Conservation (phyloP, 2,113 vertebrate species). For the Aegypius monachus region DNA sequence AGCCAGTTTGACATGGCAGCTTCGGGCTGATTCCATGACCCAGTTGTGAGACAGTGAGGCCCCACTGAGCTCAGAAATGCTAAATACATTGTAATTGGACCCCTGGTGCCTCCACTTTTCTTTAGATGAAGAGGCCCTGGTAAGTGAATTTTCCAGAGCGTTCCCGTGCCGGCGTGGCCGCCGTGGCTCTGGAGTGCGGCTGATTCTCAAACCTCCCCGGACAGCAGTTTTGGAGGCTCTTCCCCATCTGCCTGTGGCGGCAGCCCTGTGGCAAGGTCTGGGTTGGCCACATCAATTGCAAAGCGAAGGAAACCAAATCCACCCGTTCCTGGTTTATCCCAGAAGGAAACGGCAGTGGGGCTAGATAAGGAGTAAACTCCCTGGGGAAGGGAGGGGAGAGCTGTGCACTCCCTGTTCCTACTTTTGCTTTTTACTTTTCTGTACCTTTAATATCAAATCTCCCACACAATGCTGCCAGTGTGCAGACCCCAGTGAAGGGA, state of each 20-base stretch:
- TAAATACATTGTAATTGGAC: slow-evolving; percentile 34
- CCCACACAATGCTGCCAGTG: accelerated
- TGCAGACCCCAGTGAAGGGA: not conserved
- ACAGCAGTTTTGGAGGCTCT: not conserved
- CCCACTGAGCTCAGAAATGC: slow-evolving; percentile 26
- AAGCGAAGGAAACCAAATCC: not conserved
- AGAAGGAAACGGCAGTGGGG: not conserved
- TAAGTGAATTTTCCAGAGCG: not conserved
- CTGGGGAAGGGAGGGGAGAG: not conserved
- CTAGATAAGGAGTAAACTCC: not conserved
- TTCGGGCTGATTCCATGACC: not conserved
- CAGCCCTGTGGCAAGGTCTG: not conserved
- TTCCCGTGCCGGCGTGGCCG: accelerated
- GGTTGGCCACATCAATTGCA: not conserved
- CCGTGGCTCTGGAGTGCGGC: accelerated
- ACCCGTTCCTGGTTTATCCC: not conserved
- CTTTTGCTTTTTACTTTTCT: not conserved
- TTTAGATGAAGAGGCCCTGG: not conserved
- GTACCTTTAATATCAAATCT: not conserved
- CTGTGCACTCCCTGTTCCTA: not conserved
- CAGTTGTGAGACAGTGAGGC: slow-evolving; percentile 12
- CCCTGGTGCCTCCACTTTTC: not conserved
- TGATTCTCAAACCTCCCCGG: accelerated
- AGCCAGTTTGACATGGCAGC: not conserved
- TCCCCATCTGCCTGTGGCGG: not conserved